Base-by-base conservation (phyloP, 64 coral and sea anemone species). In the Stichodactyla helianthus region DNA sequence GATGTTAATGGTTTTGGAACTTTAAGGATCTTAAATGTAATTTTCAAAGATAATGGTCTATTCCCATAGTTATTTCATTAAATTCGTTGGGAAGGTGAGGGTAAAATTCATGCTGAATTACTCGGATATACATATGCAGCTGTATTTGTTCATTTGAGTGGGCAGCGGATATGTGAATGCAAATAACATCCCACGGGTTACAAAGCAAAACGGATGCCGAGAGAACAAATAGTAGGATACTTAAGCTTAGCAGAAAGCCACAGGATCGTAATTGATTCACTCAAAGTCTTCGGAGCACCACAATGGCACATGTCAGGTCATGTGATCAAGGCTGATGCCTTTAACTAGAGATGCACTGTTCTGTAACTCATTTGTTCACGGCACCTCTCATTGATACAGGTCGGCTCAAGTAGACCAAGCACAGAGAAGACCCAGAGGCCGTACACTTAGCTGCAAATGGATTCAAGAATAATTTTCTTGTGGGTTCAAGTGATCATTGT, bases 281-380 rank as follows among this genome's bases (percentile, higher is more conserved):
- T 31, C 68, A 74, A 27, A 74, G 35, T 12, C 22, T 74, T 10
- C 68, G 10, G 11, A 26, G 68, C 22, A 23, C 68, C 62, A 16
- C 62, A 74, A 74, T 74, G 68, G 68, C 25, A 74, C 68, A 27
- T 74, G 68, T 74, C 68, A 31, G 25, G 68, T 74, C 68, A 74
- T 14, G 25, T 74, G 68, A 74, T 10, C 62, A 18, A 65, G 62
- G 12, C 19, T 74, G 10, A 74, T 31, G 68, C 68, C 68, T 13
- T 27, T 26, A 74, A 74, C 9, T 25, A 20, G 27, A 74, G 68
- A 12, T 74, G 25, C 68, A 74, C 68, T 74, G 10, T 26, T 74
- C n/a, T 74, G 68, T 74, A 31, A 74, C 68, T 74, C 68, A 74
- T 74, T 74, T 74, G 31, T 74, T 74, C 68, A 74, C 25, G 68